A percentile compares a stretch with the other conserved stretches of the same genome.
phyloP scores from a whole-genome alignment of 2,888 invertebrate species.

The Rhagonycha lutea region DNA sequence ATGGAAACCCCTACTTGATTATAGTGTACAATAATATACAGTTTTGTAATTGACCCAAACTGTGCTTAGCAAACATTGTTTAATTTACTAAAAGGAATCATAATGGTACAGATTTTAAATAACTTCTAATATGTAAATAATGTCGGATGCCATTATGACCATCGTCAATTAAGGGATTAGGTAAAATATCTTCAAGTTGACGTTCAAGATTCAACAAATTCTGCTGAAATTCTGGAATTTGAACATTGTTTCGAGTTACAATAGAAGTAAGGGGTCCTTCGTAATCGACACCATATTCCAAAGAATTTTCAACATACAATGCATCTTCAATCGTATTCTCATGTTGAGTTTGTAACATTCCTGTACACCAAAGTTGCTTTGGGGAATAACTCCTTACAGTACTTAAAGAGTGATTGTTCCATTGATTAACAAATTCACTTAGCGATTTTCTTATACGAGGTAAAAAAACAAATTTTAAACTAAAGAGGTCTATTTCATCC shows the following conservation, averaged over 20 bases:
- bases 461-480: not conserved
- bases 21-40: too few relatives aligned
- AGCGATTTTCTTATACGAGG: constrained; percentile 4
- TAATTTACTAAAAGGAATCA: too few relatives aligned
- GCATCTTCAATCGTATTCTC: too few relatives aligned
- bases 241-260: constrained; percentile 4
- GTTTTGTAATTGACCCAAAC: not conserved
- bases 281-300: constrained; percentile 6
- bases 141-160: not conserved
- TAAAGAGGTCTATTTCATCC: too few relatives aligned
- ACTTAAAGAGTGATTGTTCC: constrained; percentile 7
- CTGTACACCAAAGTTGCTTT: constrained; percentile 5
- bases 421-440: constrained; percentile 4
- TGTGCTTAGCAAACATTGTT: too few relatives aligned
- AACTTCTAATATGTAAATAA: not conserved
- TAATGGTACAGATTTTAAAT: not conserved
- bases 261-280: not conserved
- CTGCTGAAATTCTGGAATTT: constrained; percentile 1
- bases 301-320: constrained; percentile 1
- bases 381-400: not conserved
- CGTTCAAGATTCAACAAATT: not conserved
- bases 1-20: too few relatives aligned
- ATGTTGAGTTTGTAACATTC: not conserved
- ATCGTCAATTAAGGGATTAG: constrained; percentile 4
- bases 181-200: not conserved